Evolutionary conservation across 1,140 invertebrate species (phyloP), one percentile per base, ranked within the genome.

Genomic region (Drosophila bipectinata): DNA sequence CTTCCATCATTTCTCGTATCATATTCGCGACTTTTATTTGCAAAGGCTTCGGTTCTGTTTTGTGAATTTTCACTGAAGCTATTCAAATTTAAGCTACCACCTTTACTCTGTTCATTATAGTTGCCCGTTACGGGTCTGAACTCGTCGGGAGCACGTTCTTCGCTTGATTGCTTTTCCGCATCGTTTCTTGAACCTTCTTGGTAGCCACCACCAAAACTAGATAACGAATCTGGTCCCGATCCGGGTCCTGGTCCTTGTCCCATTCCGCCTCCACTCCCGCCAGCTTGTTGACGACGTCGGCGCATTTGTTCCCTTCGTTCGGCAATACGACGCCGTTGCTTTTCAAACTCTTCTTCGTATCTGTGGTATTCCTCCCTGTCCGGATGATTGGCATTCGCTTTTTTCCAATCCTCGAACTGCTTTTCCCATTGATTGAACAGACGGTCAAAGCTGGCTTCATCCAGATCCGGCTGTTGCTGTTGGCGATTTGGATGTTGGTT

Each of bases 381-480:
- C 12, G 96, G 96, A 93, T 97, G 96, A 91, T 96, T 96, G 18
- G 94, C 94, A 93, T 97, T 97, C 82, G 96, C 95, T 63, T 94
- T 93, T 90, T 96, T 96, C 96, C 96, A 97, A 75, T 95, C 95
- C 74, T 96, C 95, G 87, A 97, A 97, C 80, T 97, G 95, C 69
- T 95, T 94, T 92, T 97, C 96, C 96, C 96, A 97, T 79, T 96
- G 95, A 85, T 95, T 94, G 85, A 97, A 97, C 81, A 97, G 94
- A 57, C 94, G 94, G 84, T 97, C 96, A 92, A 97, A 97, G 47
- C 94, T 94, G 90, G 94, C 95, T 88, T 97, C 96, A 73, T 96
- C 95, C 83, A 96, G 39, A 4, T 81, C 78, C 10, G 61, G 7
- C 4, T 30, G 14, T 56, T 59, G 72, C 47, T 34, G 37, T 0